These are phyloP conservation scores for Zaprionus nigranus DNA, from an alignment of 1,140 invertebrate species.

Conservation along the genomic window DNA sequence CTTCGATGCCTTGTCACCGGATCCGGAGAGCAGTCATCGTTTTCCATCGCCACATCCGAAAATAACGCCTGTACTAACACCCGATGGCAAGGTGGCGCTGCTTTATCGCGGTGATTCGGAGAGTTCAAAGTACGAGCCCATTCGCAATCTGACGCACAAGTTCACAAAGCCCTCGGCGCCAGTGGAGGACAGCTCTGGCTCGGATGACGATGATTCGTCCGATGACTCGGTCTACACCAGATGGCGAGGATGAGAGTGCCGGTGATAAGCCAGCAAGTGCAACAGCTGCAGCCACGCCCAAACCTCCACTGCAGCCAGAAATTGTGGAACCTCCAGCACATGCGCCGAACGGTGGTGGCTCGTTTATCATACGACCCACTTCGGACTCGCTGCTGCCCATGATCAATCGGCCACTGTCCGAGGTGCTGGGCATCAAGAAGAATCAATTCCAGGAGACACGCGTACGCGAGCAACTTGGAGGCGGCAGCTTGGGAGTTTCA, in stretches of 20 bases:
- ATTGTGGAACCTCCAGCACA: slow-evolving; percentile 62
- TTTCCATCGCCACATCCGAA: slow-evolving; percentile 84
- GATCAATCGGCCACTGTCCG: slow-evolving; percentile 83
- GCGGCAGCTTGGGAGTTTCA: too few species aligned
- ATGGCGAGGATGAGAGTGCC: slow-evolving; percentile 61
- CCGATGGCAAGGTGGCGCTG: slow-evolving; percentile 84
- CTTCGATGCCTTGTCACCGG: slow-evolving; percentile 82
- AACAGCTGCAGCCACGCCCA: slow-evolving; percentile 39
- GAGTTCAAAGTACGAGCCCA: slow-evolving; percentile 84
- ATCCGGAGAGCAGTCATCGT: slow-evolving; percentile 84
- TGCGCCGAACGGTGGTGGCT: slow-evolving; percentile 59
- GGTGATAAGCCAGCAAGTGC: slow-evolving; percentile 40
- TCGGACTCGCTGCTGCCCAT: slow-evolving; percentile 78
- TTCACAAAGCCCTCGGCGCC: slow-evolving; percentile 47
- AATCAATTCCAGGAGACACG: slow-evolving; percentile 84
- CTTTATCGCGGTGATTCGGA: slow-evolving; percentile 84
- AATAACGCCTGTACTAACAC: slow-evolving; percentile 84
- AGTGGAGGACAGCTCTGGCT: slow-evolving; percentile 17
- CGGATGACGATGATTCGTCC: slow-evolving; percentile 55
- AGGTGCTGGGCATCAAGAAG: slow-evolving; percentile 84
- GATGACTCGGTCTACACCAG: slow-evolving; percentile 71
- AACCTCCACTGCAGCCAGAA: slow-evolving; percentile 54
- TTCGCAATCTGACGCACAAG: slow-evolving; percentile 81
- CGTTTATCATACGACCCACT: slow-evolving; percentile 77
- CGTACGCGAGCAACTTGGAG: slow-evolving; percentile 62